A percentile compares a stretch with the other conserved stretches of the same genome.
Conservation (phyloP, 2,888 invertebrate genomes). For the Incurvaria masculella region DNA sequence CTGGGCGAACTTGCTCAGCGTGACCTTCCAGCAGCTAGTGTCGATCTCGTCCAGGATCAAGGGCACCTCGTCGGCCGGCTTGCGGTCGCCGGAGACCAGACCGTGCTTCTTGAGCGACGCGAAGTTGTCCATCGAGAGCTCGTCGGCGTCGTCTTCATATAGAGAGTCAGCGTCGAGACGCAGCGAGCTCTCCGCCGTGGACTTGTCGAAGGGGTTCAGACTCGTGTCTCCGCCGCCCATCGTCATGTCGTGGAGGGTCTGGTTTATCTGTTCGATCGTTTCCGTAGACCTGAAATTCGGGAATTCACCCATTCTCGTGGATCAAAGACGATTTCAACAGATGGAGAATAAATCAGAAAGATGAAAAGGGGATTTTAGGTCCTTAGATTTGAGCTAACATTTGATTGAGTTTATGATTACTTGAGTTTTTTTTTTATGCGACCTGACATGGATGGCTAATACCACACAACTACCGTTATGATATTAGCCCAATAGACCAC, state of each 20-base stretch:
- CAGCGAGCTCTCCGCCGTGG: constrained; percentile 37
- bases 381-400: too few species aligned
- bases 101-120: constrained; percentile 48
- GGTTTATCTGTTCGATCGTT: constrained; percentile 48
- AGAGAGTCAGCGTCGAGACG: constrained; percentile 42
- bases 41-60: constrained; percentile 49
- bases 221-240: constrained; percentile 44
- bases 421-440: too few species aligned
- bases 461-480: too few species aligned
- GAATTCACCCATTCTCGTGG: too few species aligned
- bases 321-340: too few species aligned
- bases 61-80: constrained; percentile 24
- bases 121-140: constrained; percentile 46
- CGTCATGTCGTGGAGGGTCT: constrained; percentile 52
- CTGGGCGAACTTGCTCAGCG: constrained; percentile 47
- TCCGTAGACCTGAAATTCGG: constrained; percentile 32
- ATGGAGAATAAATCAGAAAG: too few species aligned
- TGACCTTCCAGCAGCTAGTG: constrained; percentile 47
- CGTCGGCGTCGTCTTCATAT: constrained; percentile 37
- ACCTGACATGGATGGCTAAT: too few species aligned
- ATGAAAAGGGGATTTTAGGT: too few species aligned
- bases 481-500: too few species aligned
- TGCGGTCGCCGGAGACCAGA: constrained; percentile 25
- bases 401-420: too few species aligned
- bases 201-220: constrained; percentile 44